phyloP scores from a whole-genome alignment of 2,113 vertebrate species.

The Esox niger region DNA sequence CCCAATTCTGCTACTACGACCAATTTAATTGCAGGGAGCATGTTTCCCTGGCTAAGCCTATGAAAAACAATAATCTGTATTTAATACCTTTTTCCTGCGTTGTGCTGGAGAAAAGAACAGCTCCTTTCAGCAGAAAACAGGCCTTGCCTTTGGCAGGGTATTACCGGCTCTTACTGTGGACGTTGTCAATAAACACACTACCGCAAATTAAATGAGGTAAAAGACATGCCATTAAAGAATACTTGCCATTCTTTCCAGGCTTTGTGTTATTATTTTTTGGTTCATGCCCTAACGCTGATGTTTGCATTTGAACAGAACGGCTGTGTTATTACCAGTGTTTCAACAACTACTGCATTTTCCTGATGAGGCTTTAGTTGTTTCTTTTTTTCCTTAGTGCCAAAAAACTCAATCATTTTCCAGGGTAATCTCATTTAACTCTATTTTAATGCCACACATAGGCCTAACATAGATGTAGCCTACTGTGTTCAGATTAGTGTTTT shows the following conservation, averaged over 20 bases:
- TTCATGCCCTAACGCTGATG: conserved; percentile 9
- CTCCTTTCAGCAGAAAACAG: conserved; percentile 23
- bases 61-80: conserved; percentile 31
- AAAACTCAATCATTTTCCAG: background rate
- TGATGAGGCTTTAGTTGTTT: background rate
- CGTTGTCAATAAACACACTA: conserved; percentile 30
- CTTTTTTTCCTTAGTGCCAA: background rate
- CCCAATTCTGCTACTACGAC: conserved; percentile 6
- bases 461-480: background rate
- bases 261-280: conserved; percentile 22
- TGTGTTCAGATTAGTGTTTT: background rate
- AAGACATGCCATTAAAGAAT: conserved; percentile 18
- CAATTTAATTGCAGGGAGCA: conserved; percentile 8
- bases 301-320: conserved; percentile 2
- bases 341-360: background rate
- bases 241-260: conserved; percentile 21
- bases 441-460: background rate
- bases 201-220: conserved; percentile 21
- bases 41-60: conserved; percentile 27
- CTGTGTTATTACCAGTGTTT: conserved; percentile 2
- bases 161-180: conserved; percentile 17
- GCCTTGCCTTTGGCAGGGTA: conserved; percentile 10
- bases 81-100: conserved; percentile 27
- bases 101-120: conserved; percentile 23
- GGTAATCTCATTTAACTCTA: background rate